Evolutionary conservation across 2,113 vertebrate genomes (phyloP).

Genomic region (Lutjanus erythropterus): DNA sequence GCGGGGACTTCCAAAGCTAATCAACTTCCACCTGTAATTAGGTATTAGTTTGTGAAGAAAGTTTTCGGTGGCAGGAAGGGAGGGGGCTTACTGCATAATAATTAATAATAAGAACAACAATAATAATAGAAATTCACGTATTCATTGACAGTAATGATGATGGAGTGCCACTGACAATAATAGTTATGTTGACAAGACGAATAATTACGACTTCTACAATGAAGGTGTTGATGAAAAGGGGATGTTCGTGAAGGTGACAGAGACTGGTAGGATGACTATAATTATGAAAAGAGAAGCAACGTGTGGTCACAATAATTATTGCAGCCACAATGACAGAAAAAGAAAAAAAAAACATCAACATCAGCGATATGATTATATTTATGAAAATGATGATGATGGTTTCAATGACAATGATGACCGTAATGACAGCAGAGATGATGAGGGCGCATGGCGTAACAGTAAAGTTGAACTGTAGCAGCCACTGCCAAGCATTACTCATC

Average conservation of each 20-base stretch:
- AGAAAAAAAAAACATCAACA: conserved; percentile 31
- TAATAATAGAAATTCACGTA: neutral
- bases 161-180: conserved; percentile 1
- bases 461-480: conserved; percentile 37
- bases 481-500: conserved; percentile 68
- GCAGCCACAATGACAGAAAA: conserved; percentile 11
- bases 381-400: conserved; percentile 37
- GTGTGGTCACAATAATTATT: conserved; percentile 28
- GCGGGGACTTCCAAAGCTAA: neutral
- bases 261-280: conserved; percentile 27
- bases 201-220: neutral
- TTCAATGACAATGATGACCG: conserved; percentile 31
- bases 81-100: too few relatives aligned
- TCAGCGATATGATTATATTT: conserved; percentile 23
- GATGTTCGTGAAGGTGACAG: conserved; percentile 16
- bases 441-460: conserved; percentile 38
- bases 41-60: neutral
- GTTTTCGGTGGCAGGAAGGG: neutral
- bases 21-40: neutral
- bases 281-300: conserved; percentile 33
- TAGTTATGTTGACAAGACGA: neutral
- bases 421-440: conserved; percentile 44
- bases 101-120: neutral
- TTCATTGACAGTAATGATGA: conserved; percentile 9
- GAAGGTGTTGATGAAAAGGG: neutral